Evolutionary conservation across 2,888 invertebrate species (phyloP), one percentile per base, ranked within the genome.

Genomic region (Laspeyria flexula): DNA sequence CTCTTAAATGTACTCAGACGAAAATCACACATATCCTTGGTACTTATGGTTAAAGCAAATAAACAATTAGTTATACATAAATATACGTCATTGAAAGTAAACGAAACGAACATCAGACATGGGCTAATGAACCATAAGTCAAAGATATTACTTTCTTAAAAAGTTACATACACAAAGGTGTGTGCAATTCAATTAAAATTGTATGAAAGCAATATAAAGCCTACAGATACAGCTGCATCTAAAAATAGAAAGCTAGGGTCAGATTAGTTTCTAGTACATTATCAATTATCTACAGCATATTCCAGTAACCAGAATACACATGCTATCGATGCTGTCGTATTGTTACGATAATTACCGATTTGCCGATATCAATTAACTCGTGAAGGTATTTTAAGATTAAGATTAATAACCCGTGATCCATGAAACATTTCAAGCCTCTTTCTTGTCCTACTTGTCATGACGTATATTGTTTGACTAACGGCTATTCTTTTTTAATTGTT

Each of bases 281-380:
- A 82, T 49, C 83, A 63, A 83, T 83, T 83, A 80, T 83, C 71
- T 77, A 78, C 82, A 81, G 74, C 52, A 71, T 66, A 74, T 78
- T 71, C 61, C 54, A 64, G 64, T 60, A 59, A 69, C 66, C 70
- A 74, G 66, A 75, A 76, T 72, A 70, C 58, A 75, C 76, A 75
- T 80, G 69, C 71, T 67, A 63, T 57, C 64, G 67, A 66, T 64
- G 73, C 60, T 75, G 72, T 65, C 65, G 72, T 72, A 76, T 73
- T 75, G 75, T 65, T 56, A 74, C 74, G 73, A 67, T 69, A 65
- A 77, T 80, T 72, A 75, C 54, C 71, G 62, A 77, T 79, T 79
- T 71, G 75, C 68, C 62, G 60, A 75, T 73, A 73, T 69, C 75
- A 67, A 77, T 79, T 75, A 71, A 60, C 66, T 71, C 50, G 67